Evolutionary conservation across 2,888 invertebrate species (phyloP), one percentile per base, ranked within the genome.

Genomic region (Pseudococcus jackbeardsleyi): DNA sequence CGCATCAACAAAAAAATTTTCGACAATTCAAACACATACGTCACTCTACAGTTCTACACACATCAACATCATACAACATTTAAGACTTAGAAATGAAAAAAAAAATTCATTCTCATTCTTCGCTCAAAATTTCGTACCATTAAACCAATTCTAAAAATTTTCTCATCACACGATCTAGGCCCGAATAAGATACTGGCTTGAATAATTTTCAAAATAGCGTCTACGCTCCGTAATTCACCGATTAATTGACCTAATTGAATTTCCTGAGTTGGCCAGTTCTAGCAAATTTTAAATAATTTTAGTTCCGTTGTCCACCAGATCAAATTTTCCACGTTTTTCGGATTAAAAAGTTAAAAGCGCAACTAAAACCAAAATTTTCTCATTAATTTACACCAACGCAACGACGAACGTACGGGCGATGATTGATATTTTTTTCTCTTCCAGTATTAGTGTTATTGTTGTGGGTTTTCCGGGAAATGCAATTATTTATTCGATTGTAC

Each of bases 321-420:
- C n/a, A 77, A 33, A 26, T 72, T 26, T 72, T 15, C 72, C 7
- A 77, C 72, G 39, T 42, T 82, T 19, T 9, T 46, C 72, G 9
- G 11, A 82, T 17, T 22, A 82, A 8, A 42, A 22, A 19, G 19
- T 46, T 22, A 9, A 64, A 79, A 82, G 79, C 79, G 79, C 79
- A 82, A 82, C 42, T 82, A 82, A 82, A 82, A 82, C 79, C 17
- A 82, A 46, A 82, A 82, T 82, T 82, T 72, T 33, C 33, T 33
- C 33, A 19, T 15, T 26, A 12, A 82, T 82, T 42, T 46, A 82
- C 79, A 46, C 46, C 79, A 22, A 82, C 79, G 46, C 79, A 6
- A 82, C 79, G 46, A 46, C 46, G n/a, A 46, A 82, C 46, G 79
- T 11, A 11, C 22, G 64, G 3, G 19, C 79, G 79, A 82, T 46